Base-by-base conservation (phyloP, 2,888 invertebrate species). In the Pyrrhosoma nymphula region DNA sequence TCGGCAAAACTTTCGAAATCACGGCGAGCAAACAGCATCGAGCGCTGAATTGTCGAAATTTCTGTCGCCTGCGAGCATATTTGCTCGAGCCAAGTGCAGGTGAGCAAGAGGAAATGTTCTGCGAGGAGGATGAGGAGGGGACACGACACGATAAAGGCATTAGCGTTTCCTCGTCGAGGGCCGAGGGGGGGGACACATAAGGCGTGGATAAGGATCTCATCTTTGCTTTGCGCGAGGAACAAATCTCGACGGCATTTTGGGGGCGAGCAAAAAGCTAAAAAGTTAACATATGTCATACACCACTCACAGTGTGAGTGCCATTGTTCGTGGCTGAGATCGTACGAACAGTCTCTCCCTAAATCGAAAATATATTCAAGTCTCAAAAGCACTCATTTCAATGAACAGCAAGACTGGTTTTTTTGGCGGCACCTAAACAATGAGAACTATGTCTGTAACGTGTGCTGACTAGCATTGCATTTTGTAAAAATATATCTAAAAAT, bases 101-200 rank as follows among this genome's bases (percentile, higher is more conserved):
- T 82, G 35, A 35, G 82, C 82, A 82, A 35, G 30, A 82, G 35
- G 82, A 35, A 82, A 35, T 82, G 82, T 82, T 82, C 82, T 14
- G 26, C 30, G 82, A 14, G 35, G 30, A 35, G 35, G 35, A 35
- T 8, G 82, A 35, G 30, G 16, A 26, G 82, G 12, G 35, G 82
- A 35, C 12, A 16, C 82, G 82, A 82, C 82, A 82, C 35, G 82
- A 82, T 82, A 82, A 82, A 26, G 82, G 82, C 82, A 82, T 82
- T 82, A 82, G 82, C 35, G 82, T 26, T 82, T 26, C 82, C 82
- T 82, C 14, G 30, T 82, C 35, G 30, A 82, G 16, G 30, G 82
- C 30, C 35, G 30, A 14, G 35, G 35, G 35, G 35, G 35, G 69
- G 69, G n/a, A 69, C 20, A 60, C 60, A 20, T 20, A 20, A 60